Conservation (phyloP, 1,140 invertebrate genomes). For the Mycetomoellerius zeteki region DNA sequence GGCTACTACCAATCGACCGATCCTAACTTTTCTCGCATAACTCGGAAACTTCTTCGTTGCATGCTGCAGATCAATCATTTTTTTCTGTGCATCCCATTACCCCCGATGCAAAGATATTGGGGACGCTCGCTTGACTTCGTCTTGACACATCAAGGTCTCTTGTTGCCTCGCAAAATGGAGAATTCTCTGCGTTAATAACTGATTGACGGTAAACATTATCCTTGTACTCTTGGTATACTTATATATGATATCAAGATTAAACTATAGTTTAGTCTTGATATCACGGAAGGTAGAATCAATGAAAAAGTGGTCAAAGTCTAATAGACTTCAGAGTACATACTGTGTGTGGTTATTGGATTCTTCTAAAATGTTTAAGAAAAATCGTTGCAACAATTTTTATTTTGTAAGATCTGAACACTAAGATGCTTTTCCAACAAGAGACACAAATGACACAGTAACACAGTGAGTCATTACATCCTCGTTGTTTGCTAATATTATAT, state of each 20-base stretch:
- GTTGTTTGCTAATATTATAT: no score
- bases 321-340: not conserved
- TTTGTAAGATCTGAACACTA: not conserved
- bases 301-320: not conserved
- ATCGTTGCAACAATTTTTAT: not conserved
- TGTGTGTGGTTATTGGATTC: not conserved
- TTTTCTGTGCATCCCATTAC: slow-evolving; percentile 75
- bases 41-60: slow-evolving; percentile 59
- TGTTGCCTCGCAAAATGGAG: slow-evolving; percentile 56
- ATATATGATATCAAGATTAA: no score
- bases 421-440: no score
- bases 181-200: not conserved
- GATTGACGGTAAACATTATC: no score
- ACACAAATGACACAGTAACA: no score
- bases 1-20: slow-evolving; percentile 64
- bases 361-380: not conserved
- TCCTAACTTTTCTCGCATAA: slow-evolving; percentile 57
- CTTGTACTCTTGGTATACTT: no score
- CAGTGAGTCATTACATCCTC: no score
- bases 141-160: slow-evolving; percentile 71
- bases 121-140: slow-evolving; percentile 69
- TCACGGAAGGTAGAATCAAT: not conserved
- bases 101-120: slow-evolving; percentile 76
- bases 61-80: slow-evolving; percentile 52
- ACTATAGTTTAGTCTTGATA: no score